Evolutionary conservation across 2,797 vertebrate species (phyloP), one percentile per base, ranked within the genome.

Genomic region (Varecia variegata): DNA sequence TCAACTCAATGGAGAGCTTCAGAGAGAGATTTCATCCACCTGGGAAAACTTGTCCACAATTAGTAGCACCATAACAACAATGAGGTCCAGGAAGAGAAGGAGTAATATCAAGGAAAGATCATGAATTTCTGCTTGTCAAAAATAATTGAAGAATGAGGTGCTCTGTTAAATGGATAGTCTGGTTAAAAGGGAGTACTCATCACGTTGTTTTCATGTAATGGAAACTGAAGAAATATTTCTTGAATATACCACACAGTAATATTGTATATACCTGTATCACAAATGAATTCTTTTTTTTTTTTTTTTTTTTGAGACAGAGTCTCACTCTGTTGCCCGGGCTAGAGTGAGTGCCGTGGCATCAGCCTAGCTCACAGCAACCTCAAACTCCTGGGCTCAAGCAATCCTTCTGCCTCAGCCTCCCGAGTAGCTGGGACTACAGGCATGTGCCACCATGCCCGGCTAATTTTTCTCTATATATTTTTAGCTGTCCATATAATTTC

Each of bases 171-270:
- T 74, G 30, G 4, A 62, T 38, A 50, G n/a, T 90, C 32, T 70
- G 18, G 25, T 60, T 60, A 92, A 85, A 30, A 85, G 18, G 47
- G 17, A 60, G 21, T 76, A 89, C 74, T 91, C 52, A 30, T 62
- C 58, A 81, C 17, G 76, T 71, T 60, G 52, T 65, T 81, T 95
- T 92, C 32, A 77, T 3, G 50, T 56, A 56, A 52, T 89, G 30
- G 40, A 70, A 94, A 82, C 9, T 62, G 35, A 82, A 79, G 90
- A 58, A 60, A 52, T 87, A 65, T 50, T 95, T 80, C 68, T 95
- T 65, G 27, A 94, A 27, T 94, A 60, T 62, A 52, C 6, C 38
- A 81, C 35, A 58, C 38, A 68, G 40, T 71, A 79, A 90, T 58
- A 47, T 25, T 45, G 35, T 18, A 35, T 65, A 56, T n/a, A 52